phyloP scores from a whole-genome alignment of 1,140 invertebrate species.

The Lasaia peninsularis region DNA sequence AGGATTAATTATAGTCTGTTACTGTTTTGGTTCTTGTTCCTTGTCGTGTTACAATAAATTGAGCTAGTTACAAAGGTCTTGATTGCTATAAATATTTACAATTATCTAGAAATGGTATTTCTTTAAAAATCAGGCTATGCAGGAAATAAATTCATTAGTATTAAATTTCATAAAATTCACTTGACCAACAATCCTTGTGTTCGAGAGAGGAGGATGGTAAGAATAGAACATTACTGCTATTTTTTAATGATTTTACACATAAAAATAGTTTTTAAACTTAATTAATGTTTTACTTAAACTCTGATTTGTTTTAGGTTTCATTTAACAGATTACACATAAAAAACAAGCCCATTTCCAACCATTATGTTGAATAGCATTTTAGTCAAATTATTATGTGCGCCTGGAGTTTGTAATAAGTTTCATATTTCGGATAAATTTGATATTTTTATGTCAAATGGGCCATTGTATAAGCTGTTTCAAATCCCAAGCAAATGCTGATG shows the following conservation, averaged over 20 bases:
- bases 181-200: conserved; percentile 28
- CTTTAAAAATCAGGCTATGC: background rate
- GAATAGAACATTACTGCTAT: conserved; percentile 5
- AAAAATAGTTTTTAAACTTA: conserved; percentile 3
- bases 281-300: conserved; percentile 17
- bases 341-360: conserved; percentile 39
- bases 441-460: conserved; percentile 83
- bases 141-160: conserved; percentile 3
- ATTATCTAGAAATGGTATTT: background rate
- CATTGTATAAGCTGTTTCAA: conserved; percentile 87
- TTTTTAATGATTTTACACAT: too few species aligned
- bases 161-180: conserved; percentile 19
- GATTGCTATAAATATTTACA: background rate
- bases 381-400: conserved; percentile 45
- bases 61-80: background rate
- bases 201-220: conserved; percentile 34
- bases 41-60: conserved; percentile 9
- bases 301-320: conserved; percentile 35
- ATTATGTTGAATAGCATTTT: conserved; percentile 68
- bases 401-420: conserved; percentile 40
- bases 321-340: conserved; percentile 33
- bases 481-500: conserved; percentile 80
- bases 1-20: background rate
- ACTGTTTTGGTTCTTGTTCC: conserved; percentile 7
- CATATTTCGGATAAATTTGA: conserved; percentile 48